These are phyloP conservation scores for Lepisosteus oculatus DNA, from an alignment of 2,113 vertebrate species.

Conservation along the genomic window DNA sequence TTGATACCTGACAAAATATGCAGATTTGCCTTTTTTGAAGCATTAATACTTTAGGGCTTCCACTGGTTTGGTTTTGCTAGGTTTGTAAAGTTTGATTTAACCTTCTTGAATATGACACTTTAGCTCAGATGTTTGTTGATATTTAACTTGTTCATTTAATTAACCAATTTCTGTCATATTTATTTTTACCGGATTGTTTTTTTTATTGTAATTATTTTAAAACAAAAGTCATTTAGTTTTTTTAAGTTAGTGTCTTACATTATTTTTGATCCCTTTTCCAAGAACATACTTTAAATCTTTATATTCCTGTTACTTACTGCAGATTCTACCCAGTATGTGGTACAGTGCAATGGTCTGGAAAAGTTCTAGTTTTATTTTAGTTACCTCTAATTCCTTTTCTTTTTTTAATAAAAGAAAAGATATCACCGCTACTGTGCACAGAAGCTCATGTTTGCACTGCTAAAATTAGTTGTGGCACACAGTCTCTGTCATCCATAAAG, in stretches of 20 bases:
- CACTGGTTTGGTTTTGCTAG: constrained; percentile 62
- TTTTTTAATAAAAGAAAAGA: constrained; percentile 44
- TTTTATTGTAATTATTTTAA: constrained; percentile 35
- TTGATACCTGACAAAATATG: constrained; percentile 51
- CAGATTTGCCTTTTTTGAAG: constrained; percentile 70
- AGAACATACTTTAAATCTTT: constrained; percentile 13
- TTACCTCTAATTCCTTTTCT: background rate
- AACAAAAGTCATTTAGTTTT: constrained; percentile 26
- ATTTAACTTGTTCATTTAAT: constrained; percentile 65
- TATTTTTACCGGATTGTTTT: constrained; percentile 73
- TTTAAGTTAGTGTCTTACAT: constrained; percentile 34
- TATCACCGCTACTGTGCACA: constrained; percentile 36
- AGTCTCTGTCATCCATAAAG: constrained; percentile 40
- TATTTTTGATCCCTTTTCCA: constrained; percentile 33
- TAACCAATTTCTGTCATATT: constrained; percentile 75
- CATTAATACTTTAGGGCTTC: constrained; percentile 63
- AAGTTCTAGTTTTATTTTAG: constrained; percentile 9
- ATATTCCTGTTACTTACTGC: constrained; percentile 24
- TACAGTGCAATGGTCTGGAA: constrained; percentile 47
- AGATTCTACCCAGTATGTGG: constrained; percentile 40
- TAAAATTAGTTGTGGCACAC: constrained; percentile 35
- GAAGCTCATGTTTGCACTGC: constrained; percentile 42
- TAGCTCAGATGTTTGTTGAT: constrained; percentile 48
- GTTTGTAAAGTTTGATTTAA: constrained; percentile 68
- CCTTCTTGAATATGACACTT: constrained; percentile 44